Evolutionary conservation across 2,797 vertebrate species (phyloP), one percentile per base, ranked within the genome.

Genomic region (Pygocentrus nattereri): DNA sequence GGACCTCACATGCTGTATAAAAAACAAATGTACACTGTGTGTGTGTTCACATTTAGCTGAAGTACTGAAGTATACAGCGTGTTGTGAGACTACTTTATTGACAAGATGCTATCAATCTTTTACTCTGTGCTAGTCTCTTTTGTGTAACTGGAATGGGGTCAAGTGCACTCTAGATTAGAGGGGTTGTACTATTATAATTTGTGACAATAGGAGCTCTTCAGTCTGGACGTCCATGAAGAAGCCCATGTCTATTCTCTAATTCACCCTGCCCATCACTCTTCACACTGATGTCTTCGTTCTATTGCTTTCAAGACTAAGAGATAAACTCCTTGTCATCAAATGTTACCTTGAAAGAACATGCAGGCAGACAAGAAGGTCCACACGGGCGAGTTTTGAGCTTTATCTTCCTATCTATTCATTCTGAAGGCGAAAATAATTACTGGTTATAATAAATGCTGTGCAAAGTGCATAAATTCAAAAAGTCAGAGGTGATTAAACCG

Each of bases 311-410:
- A 54, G 44, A 16, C 56, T 44, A 23, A 23, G 25, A 34, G 79
- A 74, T 78, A 47, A 64, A 85, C 78, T 83, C 79, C 64, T 67
- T 81, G 76, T 72, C 58, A 75, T 74, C 52, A 69, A 58, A 79
- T 52, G 68, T 81, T 78, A 72, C 69, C 69, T 73, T 84, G 50
- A 81, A 81, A 81, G 47, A 54, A 71, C 62, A 72, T 76, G 71
- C 62, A 47, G 44, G 44, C 31, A 76, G 61, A 64, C 74, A 75
- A 68, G 50, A 77, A 67, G 73, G 67, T 23, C 59, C 49, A 38
- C 67, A 50, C 59, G 69, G 38, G 49, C 50, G 38, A 68, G 25
- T 50, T 49, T n/a, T 30, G 10, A 61, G 68, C 44, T 15, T 10
- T 67, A 27, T 74, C 38, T 73, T 77, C 49, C 10, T 8, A 18